Base-by-base conservation (phyloP, 2,888 invertebrate genomes). In the Pyrochroa serraticornis region DNA sequence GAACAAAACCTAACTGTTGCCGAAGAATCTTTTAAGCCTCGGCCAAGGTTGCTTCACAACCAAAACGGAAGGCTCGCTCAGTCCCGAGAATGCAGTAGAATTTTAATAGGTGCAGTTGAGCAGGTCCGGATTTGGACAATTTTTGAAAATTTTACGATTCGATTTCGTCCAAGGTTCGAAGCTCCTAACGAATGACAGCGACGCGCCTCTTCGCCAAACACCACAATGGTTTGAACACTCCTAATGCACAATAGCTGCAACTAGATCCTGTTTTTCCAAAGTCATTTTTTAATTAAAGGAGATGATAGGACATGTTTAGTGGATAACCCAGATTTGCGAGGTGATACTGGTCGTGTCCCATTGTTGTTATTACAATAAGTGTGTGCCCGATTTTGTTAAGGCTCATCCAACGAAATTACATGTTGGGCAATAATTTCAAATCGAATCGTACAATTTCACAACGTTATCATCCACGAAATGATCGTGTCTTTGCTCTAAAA, bases 231-330 rank as follows among this genome's bases (percentile, higher is more conserved):
- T 6, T 13, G 7, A 42, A 30, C 41, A 37, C 41, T 39, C 22
- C 49, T 49, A 50, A 37, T 37, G 43, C 43, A 51, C 44, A 45
- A 52, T 52, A 38, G 9, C 44, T 39, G 38, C 45, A 33, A 44
- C 38, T 37, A 42, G 35, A 13, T 36, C 33, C 32, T 31, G 36
- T 51, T 45, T 52, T 51, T 38, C 33, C 45, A 6, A 7, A 14
- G 14, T 34, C 37, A 37, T 49, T 48, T 45, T 47, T 58, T 44
- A 58, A 58, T 58, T 58, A 48, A 58, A 51, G 43, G 47, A 52
- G 58, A 52, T 58, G 58, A 58, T 52, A 36, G 58, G 48, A 58
- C 52, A 48, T 53, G 47, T 47, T 58, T 57, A 46, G 41, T 51
- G 50, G 41, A 44, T 51, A 41, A 50, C 51, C 46, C 51, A 57